phyloP scores from a whole-genome alignment of 2,797 vertebrate species.

The Danio choprae region DNA sequence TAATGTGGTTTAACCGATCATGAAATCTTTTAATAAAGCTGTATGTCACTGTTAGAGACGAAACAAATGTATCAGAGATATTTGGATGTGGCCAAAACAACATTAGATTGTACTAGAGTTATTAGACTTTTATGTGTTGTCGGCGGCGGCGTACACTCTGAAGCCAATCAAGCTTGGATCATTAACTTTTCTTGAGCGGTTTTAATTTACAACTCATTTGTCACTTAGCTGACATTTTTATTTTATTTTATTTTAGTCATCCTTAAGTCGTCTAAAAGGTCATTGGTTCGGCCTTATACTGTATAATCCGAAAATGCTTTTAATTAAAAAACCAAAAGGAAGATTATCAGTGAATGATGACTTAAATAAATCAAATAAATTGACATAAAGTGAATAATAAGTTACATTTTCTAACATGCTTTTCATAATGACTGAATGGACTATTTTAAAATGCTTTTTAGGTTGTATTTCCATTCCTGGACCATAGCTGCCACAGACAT shows the following conservation, averaged over 20 bases:
- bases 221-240: conserved; percentile 20
- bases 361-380: not conserved
- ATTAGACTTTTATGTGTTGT: conserved; percentile 16
- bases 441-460: not conserved
- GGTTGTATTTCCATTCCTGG: too few relatives aligned
- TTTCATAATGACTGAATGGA: not conserved
- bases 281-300: not conserved
- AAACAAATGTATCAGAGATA: conserved; percentile 24
- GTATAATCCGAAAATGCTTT: too few relatives aligned
- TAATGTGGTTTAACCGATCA: conserved; percentile 49
- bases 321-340: not conserved
- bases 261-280: not conserved
- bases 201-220: conserved; percentile 38
- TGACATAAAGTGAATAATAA: too few relatives aligned
- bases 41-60: conserved; percentile 18
- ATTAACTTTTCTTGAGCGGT: conserved; percentile 25
- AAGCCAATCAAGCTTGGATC: conserved; percentile 12
- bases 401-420: too few relatives aligned
- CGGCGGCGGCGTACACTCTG: not conserved
- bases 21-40: conserved; percentile 54
- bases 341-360: not conserved
- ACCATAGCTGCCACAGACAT: not conserved
- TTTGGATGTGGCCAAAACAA: conserved; percentile 17
- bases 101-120: conserved; percentile 3
- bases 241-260: not conserved